Base-by-base conservation (phyloP, 1,140 invertebrate species). In the Ganaspis sp. region DNA sequence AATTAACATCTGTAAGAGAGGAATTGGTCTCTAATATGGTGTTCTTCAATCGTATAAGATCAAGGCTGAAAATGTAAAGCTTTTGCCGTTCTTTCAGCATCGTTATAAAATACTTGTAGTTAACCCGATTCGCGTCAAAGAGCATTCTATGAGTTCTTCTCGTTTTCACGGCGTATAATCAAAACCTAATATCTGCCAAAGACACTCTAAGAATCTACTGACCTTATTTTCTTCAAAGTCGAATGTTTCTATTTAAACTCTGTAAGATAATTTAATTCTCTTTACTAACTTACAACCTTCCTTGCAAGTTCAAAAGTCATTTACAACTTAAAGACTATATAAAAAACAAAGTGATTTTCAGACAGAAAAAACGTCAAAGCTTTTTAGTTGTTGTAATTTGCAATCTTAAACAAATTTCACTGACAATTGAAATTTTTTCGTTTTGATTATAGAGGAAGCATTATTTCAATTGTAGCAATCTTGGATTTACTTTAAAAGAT, bases 101-200 rank as follows among this genome's bases (percentile, higher is more conserved):
- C 58, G 54, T 64, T 64, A 64, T 64, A 29, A 64, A 64, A 64
- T 64, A 64, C 58, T 64, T 29, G 15, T 29, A 64, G 58, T 64
- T 64, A 29, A 64, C 58, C 26, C 23, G 12, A n/a, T 64, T 64
- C 26, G 23, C 58, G 11, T 34, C 58, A 34, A 64, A 64, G 58
- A 5, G 29, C 58, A 29, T 64, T 64, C 23, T 29, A 29, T 64
- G 58, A 29, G 15, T 64, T 26, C 26, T 58, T 23, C 11, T 64
- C 58, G 26, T 29, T 64, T 64, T 64, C 58, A 29, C 11, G 58
- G 26, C 58, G 45, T 49, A 29, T 64, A 64, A 29, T 64, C 23
- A 29, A 11, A 15, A 29, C 15, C 58, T 29, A 34, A 29, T n/a
- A 15, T 29, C 58, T 64, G 3, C 5, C 26, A 64, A 64, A 64